Evolutionary conservation across 1,140 invertebrate species (phyloP).

Genomic region (Drosophila azteca): DNA sequence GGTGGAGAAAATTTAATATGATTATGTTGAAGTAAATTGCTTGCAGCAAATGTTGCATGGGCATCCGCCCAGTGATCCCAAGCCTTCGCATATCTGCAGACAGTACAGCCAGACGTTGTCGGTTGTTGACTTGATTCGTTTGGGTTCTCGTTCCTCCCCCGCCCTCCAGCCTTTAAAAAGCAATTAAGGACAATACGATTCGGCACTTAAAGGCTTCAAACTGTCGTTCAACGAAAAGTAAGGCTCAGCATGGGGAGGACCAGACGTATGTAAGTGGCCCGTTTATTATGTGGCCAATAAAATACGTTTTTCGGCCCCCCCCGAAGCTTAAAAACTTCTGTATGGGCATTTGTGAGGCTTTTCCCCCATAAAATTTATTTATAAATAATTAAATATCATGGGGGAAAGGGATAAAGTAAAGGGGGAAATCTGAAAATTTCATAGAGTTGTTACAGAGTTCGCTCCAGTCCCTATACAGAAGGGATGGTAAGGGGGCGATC

Average conservation of each 20-base stretch:
- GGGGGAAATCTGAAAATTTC: constrained; percentile 19
- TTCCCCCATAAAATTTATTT: constrained; percentile 21
- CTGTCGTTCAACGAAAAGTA: constrained; percentile 23
- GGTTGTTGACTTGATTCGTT: constrained; percentile 34
- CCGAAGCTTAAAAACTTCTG: no score
- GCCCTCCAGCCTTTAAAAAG: constrained; percentile 60
- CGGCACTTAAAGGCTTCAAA: constrained; percentile 39
- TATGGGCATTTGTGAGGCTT: not conserved
- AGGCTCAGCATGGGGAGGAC: not conserved
- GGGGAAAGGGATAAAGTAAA: no score
- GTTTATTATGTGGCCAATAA: constrained; percentile 45
- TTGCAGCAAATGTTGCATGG: constrained; percentile 77
- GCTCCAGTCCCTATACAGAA: no score
- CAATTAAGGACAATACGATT: constrained; percentile 68
- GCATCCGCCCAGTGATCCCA: constrained; percentile 28
- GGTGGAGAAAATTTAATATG: constrained; percentile 81
- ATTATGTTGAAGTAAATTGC: constrained; percentile 81
- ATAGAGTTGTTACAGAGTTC: constrained; percentile 27
- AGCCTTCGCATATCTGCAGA: constrained; percentile 4
- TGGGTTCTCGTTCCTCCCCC: constrained; percentile 17
- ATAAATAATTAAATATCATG: constrained; percentile 48
- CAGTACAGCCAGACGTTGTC: constrained; percentile 23
- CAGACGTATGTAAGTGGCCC: constrained; percentile 23
- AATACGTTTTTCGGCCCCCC: constrained; percentile 16
- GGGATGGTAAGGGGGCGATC: no score